Evolutionary conservation across 2,888 invertebrate species (phyloP).

Genomic region (Tenodera sinensis): DNA sequence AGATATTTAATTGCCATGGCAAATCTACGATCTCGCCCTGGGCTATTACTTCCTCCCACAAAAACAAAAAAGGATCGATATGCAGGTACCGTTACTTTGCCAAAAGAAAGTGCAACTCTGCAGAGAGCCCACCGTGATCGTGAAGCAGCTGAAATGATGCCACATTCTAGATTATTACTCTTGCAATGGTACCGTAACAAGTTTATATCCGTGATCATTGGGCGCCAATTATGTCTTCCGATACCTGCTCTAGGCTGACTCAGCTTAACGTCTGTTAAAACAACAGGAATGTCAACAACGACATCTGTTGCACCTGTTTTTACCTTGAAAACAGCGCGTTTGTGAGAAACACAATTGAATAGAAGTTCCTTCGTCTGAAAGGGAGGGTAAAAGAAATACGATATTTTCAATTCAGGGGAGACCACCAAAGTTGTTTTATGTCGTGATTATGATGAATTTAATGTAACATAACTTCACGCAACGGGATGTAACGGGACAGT

Average conservation of each 20-base stretch:
- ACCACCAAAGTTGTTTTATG: too few relatives aligned
- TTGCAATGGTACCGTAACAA: background rate
- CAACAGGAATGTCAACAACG: too few relatives aligned
- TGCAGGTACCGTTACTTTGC: background rate
- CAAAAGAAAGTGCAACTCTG: background rate
- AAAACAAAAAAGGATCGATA: background rate
- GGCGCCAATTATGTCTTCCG: background rate
- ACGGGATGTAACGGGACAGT: too few relatives aligned
- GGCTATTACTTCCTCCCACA: background rate
- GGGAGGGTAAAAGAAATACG: too few relatives aligned
- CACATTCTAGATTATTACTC: background rate
- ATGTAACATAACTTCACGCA: too few relatives aligned
- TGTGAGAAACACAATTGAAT: too few relatives aligned
- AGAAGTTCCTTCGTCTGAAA: too few relatives aligned
- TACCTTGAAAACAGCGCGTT: too few relatives aligned
- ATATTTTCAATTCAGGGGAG: too few relatives aligned
- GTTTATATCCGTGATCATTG: background rate
- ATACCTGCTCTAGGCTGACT: background rate
- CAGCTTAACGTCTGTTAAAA: too few relatives aligned
- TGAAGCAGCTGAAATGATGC: background rate
- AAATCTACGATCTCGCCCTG: background rate
- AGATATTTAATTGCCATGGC: background rate
- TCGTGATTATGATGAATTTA: too few relatives aligned
- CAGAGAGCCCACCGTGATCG: background rate
- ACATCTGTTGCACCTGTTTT: too few relatives aligned